A percentile compares a stretch with the other conserved stretches of the same genome.
phyloP scores from a whole-genome alignment of 2,113 vertebrate species.

The Chrysochloris asiatica region DNA sequence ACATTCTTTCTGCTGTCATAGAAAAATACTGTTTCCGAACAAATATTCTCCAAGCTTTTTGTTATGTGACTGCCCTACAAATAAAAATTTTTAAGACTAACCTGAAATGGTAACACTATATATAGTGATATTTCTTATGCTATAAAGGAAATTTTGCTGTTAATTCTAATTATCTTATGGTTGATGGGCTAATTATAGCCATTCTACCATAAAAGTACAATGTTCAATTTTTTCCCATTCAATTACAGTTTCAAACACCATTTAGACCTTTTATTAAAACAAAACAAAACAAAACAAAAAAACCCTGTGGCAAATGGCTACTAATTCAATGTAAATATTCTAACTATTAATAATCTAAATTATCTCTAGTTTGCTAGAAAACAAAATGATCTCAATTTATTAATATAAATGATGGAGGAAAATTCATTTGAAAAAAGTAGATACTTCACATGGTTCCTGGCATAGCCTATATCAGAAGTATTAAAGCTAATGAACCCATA shows the following conservation, averaged over 20 bases:
- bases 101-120: neutral
- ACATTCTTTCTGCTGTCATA: constrained; percentile 18
- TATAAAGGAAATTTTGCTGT: constrained; percentile 37
- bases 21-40: constrained; percentile 50
- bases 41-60: constrained; percentile 33
- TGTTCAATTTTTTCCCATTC: neutral
- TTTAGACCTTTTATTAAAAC: constrained; percentile 26
- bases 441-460: neutral
- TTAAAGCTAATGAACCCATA: neutral
- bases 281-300: neutral
- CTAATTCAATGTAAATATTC: constrained; percentile 27
- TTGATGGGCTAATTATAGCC: neutral
- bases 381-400: neutral
- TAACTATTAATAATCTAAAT: neutral
- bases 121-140: neutral
- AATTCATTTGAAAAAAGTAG: constrained; percentile 7
- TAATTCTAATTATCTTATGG: neutral
- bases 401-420: neutral
- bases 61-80: neutral
- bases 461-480: neutral
- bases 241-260: neutral
- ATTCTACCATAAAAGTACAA: neutral
- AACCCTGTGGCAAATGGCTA: constrained; percentile 1
- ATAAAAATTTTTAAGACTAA: constrained; percentile 44
- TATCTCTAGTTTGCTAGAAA: neutral